Evolutionary conservation across 2,113 vertebrate genomes (phyloP).

Genomic region (Prolemur simus): DNA sequence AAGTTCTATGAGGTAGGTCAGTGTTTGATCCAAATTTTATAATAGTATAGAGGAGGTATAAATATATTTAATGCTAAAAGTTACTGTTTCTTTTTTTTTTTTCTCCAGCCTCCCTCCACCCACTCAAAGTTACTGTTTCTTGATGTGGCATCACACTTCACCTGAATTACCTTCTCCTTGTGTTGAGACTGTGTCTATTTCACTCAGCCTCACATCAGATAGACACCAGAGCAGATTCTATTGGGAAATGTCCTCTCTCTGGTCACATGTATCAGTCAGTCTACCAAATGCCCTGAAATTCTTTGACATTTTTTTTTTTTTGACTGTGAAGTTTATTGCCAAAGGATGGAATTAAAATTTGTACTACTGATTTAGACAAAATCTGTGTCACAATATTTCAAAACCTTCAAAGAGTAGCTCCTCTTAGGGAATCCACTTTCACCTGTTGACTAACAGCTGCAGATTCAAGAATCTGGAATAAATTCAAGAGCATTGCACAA

Average conservation of each 20-base stretch:
- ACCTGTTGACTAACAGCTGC: conserved; percentile 78
- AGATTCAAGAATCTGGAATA: conserved; percentile 61
- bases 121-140: neutral
- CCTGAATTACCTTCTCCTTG: neutral
- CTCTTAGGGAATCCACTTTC: neutral
- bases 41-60: neutral
- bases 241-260: neutral
- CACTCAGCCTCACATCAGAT: neutral
- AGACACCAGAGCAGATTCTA: neutral
- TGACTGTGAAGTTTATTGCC: neutral
- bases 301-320: neutral
- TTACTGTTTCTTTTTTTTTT: too few species aligned
- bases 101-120: too few species aligned
- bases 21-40: neutral
- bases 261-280: neutral
- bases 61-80: neutral
- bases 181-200: neutral
- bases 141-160: neutral
- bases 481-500: conserved; percentile 67
- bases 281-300: neutral
- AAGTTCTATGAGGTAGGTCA: neutral
- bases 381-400: conserved; percentile 22
- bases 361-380: neutral
- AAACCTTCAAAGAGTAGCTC: conserved; percentile 42
- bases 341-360: conserved; percentile 16